phyloP scores from a whole-genome alignment of 1,140 invertebrate species.

The Cydia strobilella region DNA sequence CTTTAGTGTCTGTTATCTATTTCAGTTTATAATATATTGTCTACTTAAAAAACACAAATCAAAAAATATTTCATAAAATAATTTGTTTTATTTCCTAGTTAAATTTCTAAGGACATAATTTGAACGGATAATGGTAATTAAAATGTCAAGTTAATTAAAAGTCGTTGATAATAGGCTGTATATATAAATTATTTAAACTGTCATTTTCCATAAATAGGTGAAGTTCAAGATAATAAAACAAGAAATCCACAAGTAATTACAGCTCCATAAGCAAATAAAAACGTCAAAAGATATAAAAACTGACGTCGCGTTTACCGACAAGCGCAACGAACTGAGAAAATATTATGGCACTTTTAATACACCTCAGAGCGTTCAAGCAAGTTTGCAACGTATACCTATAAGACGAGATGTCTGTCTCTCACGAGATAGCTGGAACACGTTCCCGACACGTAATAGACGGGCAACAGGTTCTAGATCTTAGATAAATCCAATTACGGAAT shows the following conservation, averaged over 20 bases:
- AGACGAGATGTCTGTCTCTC: neutral
- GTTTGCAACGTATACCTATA: constrained; percentile 1
- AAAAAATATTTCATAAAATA: too few relatives aligned
- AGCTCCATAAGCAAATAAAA: constrained; percentile 12
- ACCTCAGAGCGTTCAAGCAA: neutral
- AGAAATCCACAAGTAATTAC: neutral
- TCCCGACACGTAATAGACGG: constrained; percentile 13
- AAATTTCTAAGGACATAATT: too few relatives aligned
- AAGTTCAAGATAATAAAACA: neutral
- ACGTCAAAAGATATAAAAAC: constrained; percentile 27
- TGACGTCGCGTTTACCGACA: constrained; percentile 34
- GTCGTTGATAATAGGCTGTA: too few relatives aligned
- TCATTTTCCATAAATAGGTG: too few relatives aligned
- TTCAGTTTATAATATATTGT: too few relatives aligned
- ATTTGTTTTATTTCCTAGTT: too few relatives aligned
- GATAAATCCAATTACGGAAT: constrained; percentile 35
- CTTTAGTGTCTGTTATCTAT: too few relatives aligned
- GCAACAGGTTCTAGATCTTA: constrained; percentile 32
- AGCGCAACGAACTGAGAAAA: constrained; percentile 44
- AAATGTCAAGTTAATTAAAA: too few relatives aligned
- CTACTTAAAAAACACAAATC: too few relatives aligned
- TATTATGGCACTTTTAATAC: constrained; percentile 50
- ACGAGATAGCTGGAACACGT: neutral
- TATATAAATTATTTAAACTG: neutral
- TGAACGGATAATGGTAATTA: too few relatives aligned